These are phyloP conservation scores for Promerops cafer DNA, from an alignment of 2,113 vertebrate species.

Conservation along the genomic window DNA sequence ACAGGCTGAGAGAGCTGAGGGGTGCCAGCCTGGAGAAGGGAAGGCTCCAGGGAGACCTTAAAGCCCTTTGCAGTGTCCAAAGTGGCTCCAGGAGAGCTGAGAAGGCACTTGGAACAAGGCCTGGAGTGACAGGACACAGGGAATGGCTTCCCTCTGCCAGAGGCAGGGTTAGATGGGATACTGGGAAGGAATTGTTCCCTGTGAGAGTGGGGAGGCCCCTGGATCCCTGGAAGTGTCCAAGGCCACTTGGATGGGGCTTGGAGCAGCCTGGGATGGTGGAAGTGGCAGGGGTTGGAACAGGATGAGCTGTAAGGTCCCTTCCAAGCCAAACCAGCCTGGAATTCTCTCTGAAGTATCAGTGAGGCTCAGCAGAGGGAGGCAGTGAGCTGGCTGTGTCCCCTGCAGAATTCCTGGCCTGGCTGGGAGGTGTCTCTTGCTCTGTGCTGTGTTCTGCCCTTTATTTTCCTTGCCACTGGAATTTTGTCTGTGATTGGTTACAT, in stretches of 20 bases:
- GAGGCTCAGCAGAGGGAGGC: slow-evolving; percentile 19
- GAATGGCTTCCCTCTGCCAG: neutral
- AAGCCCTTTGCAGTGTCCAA: neutral
- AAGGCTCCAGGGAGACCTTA: too few relatives aligned
- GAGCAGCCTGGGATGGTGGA: neutral
- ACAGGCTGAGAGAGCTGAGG: neutral
- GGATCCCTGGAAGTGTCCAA: neutral
- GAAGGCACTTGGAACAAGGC: too few relatives aligned
- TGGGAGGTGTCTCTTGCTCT: rapidly evolving
- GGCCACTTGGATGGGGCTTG: rapidly evolving
- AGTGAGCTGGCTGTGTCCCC: neutral
- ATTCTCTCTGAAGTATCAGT: neutral
- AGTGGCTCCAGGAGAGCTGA: neutral
- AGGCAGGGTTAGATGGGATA: neutral
- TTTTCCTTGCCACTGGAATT: neutral
- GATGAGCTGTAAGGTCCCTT: neutral
- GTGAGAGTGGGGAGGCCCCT: rapidly evolving
- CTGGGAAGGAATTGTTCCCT: rapidly evolving
- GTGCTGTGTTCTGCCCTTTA: neutral
- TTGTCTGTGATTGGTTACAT: neutral
- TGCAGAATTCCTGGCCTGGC: neutral
- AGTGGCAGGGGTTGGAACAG: neutral
- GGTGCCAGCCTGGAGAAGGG: neutral
- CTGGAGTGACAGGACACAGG: rapidly evolving
- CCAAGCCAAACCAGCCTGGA: neutral